Base-by-base conservation (phyloP, 2,888 invertebrate genomes). In the Xiphydria camelus region DNA sequence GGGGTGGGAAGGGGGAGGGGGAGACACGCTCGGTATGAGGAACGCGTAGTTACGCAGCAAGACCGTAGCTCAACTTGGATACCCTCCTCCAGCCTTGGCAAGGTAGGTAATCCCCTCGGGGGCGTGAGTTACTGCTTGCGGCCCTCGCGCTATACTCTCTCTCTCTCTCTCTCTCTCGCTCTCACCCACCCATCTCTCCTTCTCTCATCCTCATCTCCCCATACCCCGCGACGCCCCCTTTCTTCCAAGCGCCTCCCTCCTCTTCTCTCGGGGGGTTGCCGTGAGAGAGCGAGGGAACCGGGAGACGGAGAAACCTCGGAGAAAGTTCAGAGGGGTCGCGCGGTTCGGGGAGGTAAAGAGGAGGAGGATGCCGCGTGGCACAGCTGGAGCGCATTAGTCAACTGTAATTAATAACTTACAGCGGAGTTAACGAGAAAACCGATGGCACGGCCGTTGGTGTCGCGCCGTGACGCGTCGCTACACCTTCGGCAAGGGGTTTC, bases 71-170 rank as follows among this genome's bases (percentile, higher is more conserved):
- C 75, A 73, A 68, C 65, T 66, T 59, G 70, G 65, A 56, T 59
- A 59, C 66, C 59, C 66, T 62, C 61, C 64, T 60, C 63, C 61
- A 60, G 61, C 57, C 60, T 64, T 64, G 64, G 66, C 67, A 62
- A 70, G 73, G 73, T 68, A 70, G 74, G 75, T 75, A 75, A 75
- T 75, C 75, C 75, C 74, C 75, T 74, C 70, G 75, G 74, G 73
- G 75, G 75, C 74, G 75, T 75, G 73, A 75, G 75, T 75, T 71
- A 71, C 66, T 55, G 62, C 61, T 50, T 45, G 47, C 50, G 57
- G 57, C 58, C 61, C 57, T 57, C 53, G 53, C 55, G 53, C 59
- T 53, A 50, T 56, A 50, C 58, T 57, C 55, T 32, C 38, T 45
- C 45, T 7, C 43, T n/a, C n/a, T n/a, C n/a, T n/a, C n/a, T n/a